Base-by-base conservation (phyloP, 2,113 vertebrate species). In the Hydrochoerus hydrochaeris region DNA sequence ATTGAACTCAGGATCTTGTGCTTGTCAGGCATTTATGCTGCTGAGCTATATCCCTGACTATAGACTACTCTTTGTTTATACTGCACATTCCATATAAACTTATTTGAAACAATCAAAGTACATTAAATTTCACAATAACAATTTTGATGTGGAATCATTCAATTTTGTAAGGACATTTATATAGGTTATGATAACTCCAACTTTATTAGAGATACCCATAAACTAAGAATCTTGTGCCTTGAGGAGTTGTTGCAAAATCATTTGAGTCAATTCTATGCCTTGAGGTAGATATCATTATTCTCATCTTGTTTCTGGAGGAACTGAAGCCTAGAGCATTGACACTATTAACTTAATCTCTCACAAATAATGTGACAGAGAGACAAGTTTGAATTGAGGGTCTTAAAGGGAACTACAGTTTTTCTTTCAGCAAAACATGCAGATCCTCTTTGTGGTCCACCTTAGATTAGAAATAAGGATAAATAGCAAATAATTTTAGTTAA, bases 121-220 rank as follows among this genome's bases (percentile, higher is more conserved):
- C 24, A 17, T 71, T 69, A 73, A 5, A 73, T 60, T 38, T 54
- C 75, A 75, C 57, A 87, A 20, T 82, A 75, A 63, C 38, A 28
- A 30, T 58, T 82, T 94, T n/a, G 22, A n/a, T 58, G 9, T 67
- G 58, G 24, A 41, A 65, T n/a, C 24, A 24, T 38, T 81, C 54
- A 88, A 26, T 77, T 95, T 90, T 65, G 63, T 84, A 95, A 81
- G 32, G 69, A 38, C 88, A 35, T n/a, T 88, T 65, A 46, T 63
- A 7, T 49, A 58, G 26, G 30, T 49, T 46, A 46, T 46, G 7
- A 46, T 7, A 46, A 46, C 7, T 46, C 46, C 7, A 46, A 41
- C 11, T 78, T 88, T 6, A 10, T 77, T 82, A 77, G 67, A 49
- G 41, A 60, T 52, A 30, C 52, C 57, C 44, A 77, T 60, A 24